Evolutionary conservation across 2,888 invertebrate genomes (phyloP), one percentile per base, ranked within the genome.

Genomic region (Apodemia hepburni): DNA sequence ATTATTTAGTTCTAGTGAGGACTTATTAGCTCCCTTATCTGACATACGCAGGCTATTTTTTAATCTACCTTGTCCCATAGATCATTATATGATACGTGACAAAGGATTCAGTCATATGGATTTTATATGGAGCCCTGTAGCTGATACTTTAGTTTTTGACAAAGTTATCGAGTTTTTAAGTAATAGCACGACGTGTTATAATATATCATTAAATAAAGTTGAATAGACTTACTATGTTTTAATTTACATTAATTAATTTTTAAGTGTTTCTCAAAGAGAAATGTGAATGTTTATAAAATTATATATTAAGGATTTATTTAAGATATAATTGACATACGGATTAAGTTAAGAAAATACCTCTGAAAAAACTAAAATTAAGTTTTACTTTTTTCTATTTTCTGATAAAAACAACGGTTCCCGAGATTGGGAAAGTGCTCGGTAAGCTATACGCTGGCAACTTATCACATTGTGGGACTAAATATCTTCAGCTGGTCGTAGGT

Each of bases 1-100:
- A n/a, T 68, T 86, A 51, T 72, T 87, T 11, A 80, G 81, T 68
- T 87, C 87, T 0, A 78, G 70, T 57, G 79, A 80, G 0, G 87
- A 87, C 65, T 77, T 74, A 75, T 63, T 87, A 42, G 77, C 85
- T 0, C 75, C 81, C 2, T 69, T 78, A 29, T 70, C 78, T 1
- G 81, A 85, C 67, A 75, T 82, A 17, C 66, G 80, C 11, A 77
- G 75, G 68, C 68, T 87, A 1, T 84, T 79, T 68, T 78, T 79
- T 47, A 76, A 73, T 22, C 72, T 87, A 15, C 59, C 65, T 15
- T 83, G 79, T 65, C 82, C 86, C 0, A 73, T 86, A 17, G 82
- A 84, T 49, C 81, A 86, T 66, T 73, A 77, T 58, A 74, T 85
- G 3, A 77, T 86, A 59, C 74, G 75, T 17, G 73, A 69, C 9